A percentile compares a stretch with the other conserved stretches of the same genome.
Evolutionary conservation across 2,888 invertebrate genomes (phyloP).

Genomic region (Torymus tubicola): DNA sequence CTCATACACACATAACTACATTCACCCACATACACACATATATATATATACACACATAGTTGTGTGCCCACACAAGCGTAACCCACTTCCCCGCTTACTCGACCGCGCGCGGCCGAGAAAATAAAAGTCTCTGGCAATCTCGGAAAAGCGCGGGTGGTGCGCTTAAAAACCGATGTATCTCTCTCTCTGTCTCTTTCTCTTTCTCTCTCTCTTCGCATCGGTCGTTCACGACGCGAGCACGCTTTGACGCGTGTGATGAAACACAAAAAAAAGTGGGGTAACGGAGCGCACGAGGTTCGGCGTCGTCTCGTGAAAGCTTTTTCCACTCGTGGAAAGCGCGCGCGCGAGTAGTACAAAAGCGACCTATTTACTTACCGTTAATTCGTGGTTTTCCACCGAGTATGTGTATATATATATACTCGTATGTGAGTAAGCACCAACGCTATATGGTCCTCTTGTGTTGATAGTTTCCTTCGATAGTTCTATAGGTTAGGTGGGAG

Average conservation of each 20-base stretch:
- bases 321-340: constrained; percentile 2
- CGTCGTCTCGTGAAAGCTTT: constrained; percentile 26
- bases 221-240: neutral
- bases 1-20: too few relatives aligned
- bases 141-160: neutral
- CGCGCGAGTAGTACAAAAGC: constrained; percentile 47
- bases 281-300: neutral
- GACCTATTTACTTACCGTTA: constrained; percentile 59
- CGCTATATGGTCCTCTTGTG: too few relatives aligned
- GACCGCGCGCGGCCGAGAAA: neutral
- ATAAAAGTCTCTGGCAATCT: constrained; percentile 3
- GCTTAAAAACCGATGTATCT: neutral
- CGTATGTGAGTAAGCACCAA: too few relatives aligned
- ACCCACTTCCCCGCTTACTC: constrained; percentile 22
- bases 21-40: too few relatives aligned
- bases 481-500: too few relatives aligned
- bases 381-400: constrained; percentile 3
- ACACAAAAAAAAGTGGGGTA: neutral
- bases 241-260: constrained; percentile 2
- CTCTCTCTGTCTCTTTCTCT: neutral
- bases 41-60: too few relatives aligned
- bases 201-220: neutral
- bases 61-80: neutral
- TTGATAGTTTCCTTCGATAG: too few relatives aligned
- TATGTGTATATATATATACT: too few relatives aligned